Base-by-base conservation (phyloP, 2,888 invertebrate genomes). In the Drosophila leonis region DNA sequence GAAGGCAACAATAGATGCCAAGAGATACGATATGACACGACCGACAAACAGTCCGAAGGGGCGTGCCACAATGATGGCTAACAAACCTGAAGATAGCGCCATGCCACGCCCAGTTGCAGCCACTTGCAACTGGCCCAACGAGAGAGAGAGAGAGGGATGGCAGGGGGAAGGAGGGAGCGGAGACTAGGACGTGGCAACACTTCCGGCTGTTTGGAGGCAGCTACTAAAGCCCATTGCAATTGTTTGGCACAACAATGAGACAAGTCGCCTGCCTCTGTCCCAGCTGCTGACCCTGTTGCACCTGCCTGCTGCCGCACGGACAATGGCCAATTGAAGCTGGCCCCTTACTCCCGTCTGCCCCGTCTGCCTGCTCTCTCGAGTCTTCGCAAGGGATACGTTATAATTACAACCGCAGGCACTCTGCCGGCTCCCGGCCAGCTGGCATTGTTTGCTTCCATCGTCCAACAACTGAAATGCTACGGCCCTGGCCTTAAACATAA, bases 281-380 rank as follows among this genome's bases (percentile, higher is more conserved):
- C 54, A 39, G 15, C 39, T 27, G 27, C 37, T 66, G 54, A 66
- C 67, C 67, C 64, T 69, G 49, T 56, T 76, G 78, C 71, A 66
- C 64, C 63, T 67, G 76, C 82, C 69, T 65, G 54, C 57, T 56
- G 61, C 63, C 61, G 61, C 63, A 63, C 51, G 83, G 81, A 88
- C 88, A 85, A 88, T 86, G 72, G 87, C 70, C 88, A 86, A 83
- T 88, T 88, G 84, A 75, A 73, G 76, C 81, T 3, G 20, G 0
- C 46, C 51, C 15, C 20, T 15, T 15, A 24, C 15, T 15, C 18
- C n/a, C 20, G 15, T 3, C 33, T 24, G 5, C 20, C 8, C 20
- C 13, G 27, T 37, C 31, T 31, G 35, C 55, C 15, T 20, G 20
- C 42, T 55, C 77, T 37, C 29, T 24, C 24, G 52, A 18, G 52